Evolutionary conservation across 2,113 vertebrate genomes (phyloP), one percentile per base, ranked within the genome.

Genomic region (Chlorocebus sabaeus): DNA sequence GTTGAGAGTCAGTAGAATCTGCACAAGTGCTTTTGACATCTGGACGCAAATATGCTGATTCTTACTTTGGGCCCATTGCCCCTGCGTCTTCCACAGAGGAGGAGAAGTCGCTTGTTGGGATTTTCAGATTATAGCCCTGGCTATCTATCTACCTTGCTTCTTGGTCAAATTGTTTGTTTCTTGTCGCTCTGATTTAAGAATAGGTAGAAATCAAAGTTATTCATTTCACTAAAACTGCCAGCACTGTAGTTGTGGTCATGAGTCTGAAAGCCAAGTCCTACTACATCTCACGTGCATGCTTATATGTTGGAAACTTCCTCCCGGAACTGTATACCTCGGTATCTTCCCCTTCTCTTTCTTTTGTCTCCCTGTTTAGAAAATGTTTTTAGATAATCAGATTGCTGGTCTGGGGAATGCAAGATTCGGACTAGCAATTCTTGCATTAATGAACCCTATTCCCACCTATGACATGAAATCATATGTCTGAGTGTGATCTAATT

Each of bases 391-490:
- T 32, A 35, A 45, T 86, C 40, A 7, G 43, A 23, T 75, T 23
- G 40, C 92, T 93, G 45, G 25, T 75, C 4, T 4, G 45, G 10
- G 59, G 59, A 67, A 7, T 0, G 0, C 0, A 4, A 96, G 16
- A 84, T 70, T 27, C 1, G 81, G 17, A 9, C 16, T 3, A 12
- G 48, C n/a, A 40, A 38, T 68, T 20, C 23, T 0, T 12, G 25
- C 50, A 27, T 25, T 35, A n/a, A 32, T 35, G 8, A 76, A 22
- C 14, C 68, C 40, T 48, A 0, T 76, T 83, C 3, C 32, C 35
- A 22, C 45, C 27, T 45, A 3, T 3, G 94, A 97, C 94, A 76
- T 85, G 95, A 81, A 22, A 40, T 40, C 10, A 1, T 35, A 5
- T 18, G 38, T 61, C 48, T 23, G 45, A 18, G 38, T 6, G 0